phyloP scores from a whole-genome alignment of 2,797 vertebrate genomes.

The Simalia tracyae region DNA sequence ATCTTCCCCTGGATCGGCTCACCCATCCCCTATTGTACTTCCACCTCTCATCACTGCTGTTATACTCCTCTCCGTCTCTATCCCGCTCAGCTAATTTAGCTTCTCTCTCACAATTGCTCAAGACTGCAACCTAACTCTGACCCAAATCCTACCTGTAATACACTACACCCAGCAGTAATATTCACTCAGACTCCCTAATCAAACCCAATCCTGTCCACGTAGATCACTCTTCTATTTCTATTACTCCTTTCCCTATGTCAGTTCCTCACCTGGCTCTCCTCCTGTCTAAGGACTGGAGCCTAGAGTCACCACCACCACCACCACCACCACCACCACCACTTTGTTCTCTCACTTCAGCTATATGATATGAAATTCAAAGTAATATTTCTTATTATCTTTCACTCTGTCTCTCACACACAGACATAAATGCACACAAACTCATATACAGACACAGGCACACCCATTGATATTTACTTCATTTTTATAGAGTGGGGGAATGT shows the following conservation, averaged over 20 bases:
- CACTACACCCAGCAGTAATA: background rate
- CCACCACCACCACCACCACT: rapidly evolving
- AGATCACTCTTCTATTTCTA: background rate
- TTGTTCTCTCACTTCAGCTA: background rate
- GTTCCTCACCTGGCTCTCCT: background rate
- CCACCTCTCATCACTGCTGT: background rate
- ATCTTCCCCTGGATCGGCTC: too few species aligned
- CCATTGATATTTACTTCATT: background rate
- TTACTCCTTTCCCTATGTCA: background rate
- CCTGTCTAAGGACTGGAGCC: background rate
- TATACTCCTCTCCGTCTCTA: background rate
- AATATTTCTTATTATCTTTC: too few species aligned
- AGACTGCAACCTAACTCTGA: background rate
- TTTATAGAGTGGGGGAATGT: background rate
- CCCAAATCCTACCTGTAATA: background rate
- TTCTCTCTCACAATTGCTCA: background rate
- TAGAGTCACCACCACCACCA: rapidly evolving
- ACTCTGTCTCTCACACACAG: too few species aligned
- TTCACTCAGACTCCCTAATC: background rate
- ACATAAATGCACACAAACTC: too few species aligned
- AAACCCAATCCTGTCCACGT: background rate
- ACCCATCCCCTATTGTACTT: too few species aligned
- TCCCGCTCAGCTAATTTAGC: too few species aligned
- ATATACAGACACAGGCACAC: background rate
- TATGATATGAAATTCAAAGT: too few species aligned